These are phyloP conservation scores for Scaptomyza graminum DNA, from an alignment of 1,140 invertebrate species.

Conservation along the genomic window DNA sequence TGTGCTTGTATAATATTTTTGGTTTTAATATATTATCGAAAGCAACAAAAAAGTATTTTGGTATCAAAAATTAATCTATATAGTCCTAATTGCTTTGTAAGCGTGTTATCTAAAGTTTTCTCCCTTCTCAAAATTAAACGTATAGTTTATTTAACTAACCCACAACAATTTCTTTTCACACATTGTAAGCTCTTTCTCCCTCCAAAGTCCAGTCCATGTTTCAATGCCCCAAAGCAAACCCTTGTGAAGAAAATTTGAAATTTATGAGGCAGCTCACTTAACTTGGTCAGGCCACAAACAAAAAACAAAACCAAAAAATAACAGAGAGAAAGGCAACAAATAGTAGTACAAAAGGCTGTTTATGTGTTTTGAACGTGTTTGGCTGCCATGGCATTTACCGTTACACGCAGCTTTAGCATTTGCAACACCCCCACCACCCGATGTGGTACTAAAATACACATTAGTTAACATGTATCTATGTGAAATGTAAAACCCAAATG, in stretches of 20 bases:
- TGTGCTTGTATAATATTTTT: no score
- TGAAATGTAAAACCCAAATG: constrained; percentile 56
- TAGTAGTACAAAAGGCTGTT: constrained; percentile 61
- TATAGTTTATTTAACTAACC: constrained; percentile 22
- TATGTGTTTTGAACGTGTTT: constrained; percentile 74
- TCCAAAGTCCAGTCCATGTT: neutral
- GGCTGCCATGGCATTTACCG: constrained; percentile 46
- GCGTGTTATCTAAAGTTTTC: neutral
- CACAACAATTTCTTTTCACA: constrained; percentile 29
- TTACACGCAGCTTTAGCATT: constrained; percentile 56
- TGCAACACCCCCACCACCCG: constrained; percentile 28
- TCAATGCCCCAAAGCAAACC: neutral
- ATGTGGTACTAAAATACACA: neutral
- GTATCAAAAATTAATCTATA: neutral
- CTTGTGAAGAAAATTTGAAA: constrained; percentile 54
- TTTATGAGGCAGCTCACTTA: constrained; percentile 68
- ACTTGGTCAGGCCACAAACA: constrained; percentile 25
- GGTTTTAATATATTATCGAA: no score
- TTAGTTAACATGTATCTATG: constrained; percentile 18
- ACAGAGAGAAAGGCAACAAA: constrained; percentile 33
- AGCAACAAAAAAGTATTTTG: no score
- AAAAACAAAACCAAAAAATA: constrained; percentile 5
- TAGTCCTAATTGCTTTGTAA: constrained; percentile 17
- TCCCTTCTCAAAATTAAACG: neutral
- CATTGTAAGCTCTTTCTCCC: constrained; percentile 3